Percentiles rank a stretch among this genome's conserved stretches.
These are phyloP conservation scores for Spinus olivaceus DNA, from an alignment of 2,797 vertebrate genomes.

Conservation along the genomic window DNA sequence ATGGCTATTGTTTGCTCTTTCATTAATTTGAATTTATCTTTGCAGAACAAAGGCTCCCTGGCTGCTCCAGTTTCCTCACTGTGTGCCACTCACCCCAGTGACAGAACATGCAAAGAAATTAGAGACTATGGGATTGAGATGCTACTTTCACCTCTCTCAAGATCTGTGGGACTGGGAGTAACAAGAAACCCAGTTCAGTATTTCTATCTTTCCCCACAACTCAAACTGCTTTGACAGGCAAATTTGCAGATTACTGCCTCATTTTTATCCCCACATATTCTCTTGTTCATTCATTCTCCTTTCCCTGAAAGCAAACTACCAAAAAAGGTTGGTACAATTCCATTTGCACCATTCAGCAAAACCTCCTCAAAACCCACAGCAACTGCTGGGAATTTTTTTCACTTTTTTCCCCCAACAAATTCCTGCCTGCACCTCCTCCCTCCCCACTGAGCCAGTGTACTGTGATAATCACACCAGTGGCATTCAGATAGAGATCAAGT, in stretches of 20 bases:
- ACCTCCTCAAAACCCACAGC: background rate
- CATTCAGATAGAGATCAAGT: slow-evolving; percentile 65
- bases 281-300: background rate
- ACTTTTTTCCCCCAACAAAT: background rate
- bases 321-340: background rate
- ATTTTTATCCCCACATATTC: background rate
- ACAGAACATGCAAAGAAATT: background rate
- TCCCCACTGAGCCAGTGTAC: slow-evolving; percentile 29
- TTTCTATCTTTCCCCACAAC: background rate
- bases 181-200: background rate
- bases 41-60: background rate
- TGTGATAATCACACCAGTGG: slow-evolving; percentile 38
- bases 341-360: slow-evolving; percentile 35
- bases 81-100: background rate
- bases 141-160: background rate
- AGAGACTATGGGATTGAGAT: background rate
- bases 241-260: background rate
- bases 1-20: background rate
- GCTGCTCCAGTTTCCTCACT: background rate
- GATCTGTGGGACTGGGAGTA: background rate
- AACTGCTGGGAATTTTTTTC: slow-evolving; percentile 54
- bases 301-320: background rate
- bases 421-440: slow-evolving; percentile 16
- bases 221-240: background rate
- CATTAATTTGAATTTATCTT: background rate